Base-by-base conservation (phyloP, 2,797 vertebrate genomes). In the Sebastes steindachneri region DNA sequence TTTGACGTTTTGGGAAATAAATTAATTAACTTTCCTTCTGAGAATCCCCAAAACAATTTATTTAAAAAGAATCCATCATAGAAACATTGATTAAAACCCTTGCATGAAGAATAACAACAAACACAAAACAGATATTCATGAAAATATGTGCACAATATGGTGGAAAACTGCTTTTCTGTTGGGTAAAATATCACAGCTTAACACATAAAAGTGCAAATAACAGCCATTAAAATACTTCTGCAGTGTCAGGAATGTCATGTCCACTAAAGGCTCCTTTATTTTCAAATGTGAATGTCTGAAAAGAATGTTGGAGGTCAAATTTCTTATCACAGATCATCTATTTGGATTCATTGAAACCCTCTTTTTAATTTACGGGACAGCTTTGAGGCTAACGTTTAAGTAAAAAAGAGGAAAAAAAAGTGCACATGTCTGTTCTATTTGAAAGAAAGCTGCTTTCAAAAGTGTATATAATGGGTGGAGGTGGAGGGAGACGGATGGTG, bases 311-410 rank as follows among this genome's bases (percentile, higher is more conserved):
- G 28, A 71, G 73, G 78, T 79, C 69, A 59, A 5, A 4, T 62
- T 21, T 82, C 41, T 54, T 70, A 77, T 77, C 37, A 19, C 28
- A 57, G 11, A 81, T 79, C 8, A 73, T 65, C 33, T 17, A 2
- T 63, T 51, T 69, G 9, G 41, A 35, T 63, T 53, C 7, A 45
- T 0, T 75, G 3, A 74, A 80, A 76, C 15, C 26, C 37, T 15
- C 4, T 51, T 69, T 74, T 71, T 62, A 63, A 73, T 68, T 76
- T 26, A 23, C 8, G 21, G 14, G 37, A 45, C n/a, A 77, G 59
- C 69, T 77, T 64, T 14, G 35, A 75, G 60, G 35, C 55, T 26
- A 54, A 41, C 12, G 8, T 26, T 45, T 75, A 33, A 11, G 19
- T 1, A 55, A 73, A 41, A 23, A 0, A 23, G 4, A 14, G 0